Percentiles rank a stretch among this genome's conserved stretches.
phyloP scores from a whole-genome alignment of 1,140 invertebrate genomes.

The Neotoxoptera formosana region DNA sequence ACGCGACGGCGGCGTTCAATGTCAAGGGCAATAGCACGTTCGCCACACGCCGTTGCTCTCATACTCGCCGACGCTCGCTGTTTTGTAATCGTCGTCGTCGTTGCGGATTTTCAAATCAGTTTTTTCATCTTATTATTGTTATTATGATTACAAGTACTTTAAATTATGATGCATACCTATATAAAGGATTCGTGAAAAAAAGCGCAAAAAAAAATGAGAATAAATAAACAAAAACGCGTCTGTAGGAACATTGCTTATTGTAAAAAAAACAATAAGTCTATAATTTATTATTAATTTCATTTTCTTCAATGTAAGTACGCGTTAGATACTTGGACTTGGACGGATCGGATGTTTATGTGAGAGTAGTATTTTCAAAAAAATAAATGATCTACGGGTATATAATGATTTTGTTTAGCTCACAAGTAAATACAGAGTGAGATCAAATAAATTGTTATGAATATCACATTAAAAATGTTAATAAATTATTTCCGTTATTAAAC shows the following conservation, averaged over 20 bases:
- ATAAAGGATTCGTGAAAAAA: background rate
- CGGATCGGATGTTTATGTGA: background rate
- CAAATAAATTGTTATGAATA: background rate
- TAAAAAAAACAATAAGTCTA: background rate
- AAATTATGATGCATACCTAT: background rate
- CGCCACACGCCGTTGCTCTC: background rate
- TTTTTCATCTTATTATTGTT: background rate
- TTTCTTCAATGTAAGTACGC: background rate
- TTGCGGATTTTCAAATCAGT: background rate
- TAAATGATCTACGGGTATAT: background rate
- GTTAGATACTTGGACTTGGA: background rate
- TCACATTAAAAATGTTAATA: background rate
- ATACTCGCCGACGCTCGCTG: background rate
- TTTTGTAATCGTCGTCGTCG: background rate
- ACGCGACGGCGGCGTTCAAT: background rate
- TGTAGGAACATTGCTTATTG: too few species aligned
- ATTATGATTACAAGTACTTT: background rate
- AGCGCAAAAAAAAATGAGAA: background rate
- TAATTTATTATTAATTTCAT: background rate
- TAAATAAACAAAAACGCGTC: background rate
- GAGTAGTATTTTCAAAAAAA: background rate
- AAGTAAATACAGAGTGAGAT: background rate
- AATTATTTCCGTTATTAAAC: background rate
- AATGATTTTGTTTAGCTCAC: background rate
- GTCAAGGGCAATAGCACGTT: conserved; percentile 9